Percentiles rank a stretch among this genome's conserved stretches.
phyloP scores from a whole-genome alignment of 2,113 vertebrate species.

The Ardeotis arabs region DNA sequence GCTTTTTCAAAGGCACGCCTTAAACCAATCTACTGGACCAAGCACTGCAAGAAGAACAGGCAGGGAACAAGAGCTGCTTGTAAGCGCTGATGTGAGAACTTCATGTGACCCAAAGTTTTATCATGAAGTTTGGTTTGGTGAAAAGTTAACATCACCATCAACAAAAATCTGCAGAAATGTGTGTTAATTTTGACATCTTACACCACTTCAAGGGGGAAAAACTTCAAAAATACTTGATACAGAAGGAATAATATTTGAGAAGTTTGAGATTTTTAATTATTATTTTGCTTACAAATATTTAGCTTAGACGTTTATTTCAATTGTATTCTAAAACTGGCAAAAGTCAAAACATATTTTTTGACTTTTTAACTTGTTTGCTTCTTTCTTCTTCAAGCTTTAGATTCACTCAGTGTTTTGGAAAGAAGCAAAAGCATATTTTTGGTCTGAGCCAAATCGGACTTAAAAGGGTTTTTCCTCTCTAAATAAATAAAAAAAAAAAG shows the following conservation, averaged over 20 bases:
- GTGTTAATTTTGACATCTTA: not conserved
- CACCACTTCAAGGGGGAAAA: not conserved
- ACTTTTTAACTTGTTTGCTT: not conserved
- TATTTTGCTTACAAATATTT: not conserved
- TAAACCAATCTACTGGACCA: not conserved
- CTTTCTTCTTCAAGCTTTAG: not conserved
- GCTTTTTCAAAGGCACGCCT: not conserved
- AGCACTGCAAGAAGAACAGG: not conserved
- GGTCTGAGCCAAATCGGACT: rapidly evolving
- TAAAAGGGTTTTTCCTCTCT: not conserved
- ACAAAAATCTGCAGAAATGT: not conserved
- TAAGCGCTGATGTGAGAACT: not conserved
- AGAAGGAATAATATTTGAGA: not conserved
- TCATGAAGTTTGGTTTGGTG: not conserved
- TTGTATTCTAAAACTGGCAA: not conserved
- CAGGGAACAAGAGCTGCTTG: not conserved
- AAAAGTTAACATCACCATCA: not conserved
- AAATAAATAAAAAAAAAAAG: not conserved
- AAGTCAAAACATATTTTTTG: not conserved
- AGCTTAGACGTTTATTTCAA: not conserved
- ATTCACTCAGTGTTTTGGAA: not conserved
- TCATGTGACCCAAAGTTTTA: not conserved
- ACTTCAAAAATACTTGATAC: not conserved
- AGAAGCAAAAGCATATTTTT: not conserved
- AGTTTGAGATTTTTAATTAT: rapidly evolving